A percentile compares a stretch with the other conserved stretches of the same genome.
Evolutionary conservation across 2,888 invertebrate species (phyloP).

Genomic region (Troides aeacus): DNA sequence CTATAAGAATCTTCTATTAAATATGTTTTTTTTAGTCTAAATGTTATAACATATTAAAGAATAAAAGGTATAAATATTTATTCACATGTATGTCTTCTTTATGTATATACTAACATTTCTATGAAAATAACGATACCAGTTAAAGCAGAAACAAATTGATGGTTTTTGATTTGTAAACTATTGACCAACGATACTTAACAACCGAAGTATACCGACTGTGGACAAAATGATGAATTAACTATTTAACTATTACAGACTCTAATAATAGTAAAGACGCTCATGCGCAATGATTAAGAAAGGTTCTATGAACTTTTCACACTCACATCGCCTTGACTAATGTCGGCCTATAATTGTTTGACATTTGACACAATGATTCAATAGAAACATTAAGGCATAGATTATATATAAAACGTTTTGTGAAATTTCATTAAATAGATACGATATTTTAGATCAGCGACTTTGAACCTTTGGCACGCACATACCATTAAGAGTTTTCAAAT

Average conservation of each 20-base stretch:
- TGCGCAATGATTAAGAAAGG: slow-evolving; percentile 3
- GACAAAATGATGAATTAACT: not conserved
- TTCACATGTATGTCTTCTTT: too few relatives aligned
- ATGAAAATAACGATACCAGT: too few relatives aligned
- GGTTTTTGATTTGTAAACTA: too few relatives aligned
- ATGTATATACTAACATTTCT: too few relatives aligned
- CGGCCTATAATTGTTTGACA: slow-evolving; percentile 32
- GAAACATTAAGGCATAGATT: slow-evolving; percentile 16
- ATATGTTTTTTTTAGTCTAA: too few relatives aligned
- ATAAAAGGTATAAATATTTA: too few relatives aligned
- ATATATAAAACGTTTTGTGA: slow-evolving; percentile 10
- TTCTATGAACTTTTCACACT: slow-evolving; percentile 23
- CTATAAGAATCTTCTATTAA: too few relatives aligned
- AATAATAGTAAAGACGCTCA: slow-evolving; percentile 8
- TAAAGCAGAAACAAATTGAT: too few relatives aligned
- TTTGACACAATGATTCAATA: slow-evolving; percentile 33
- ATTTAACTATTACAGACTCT: not conserved
- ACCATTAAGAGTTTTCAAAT: too few relatives aligned
- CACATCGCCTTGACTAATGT: slow-evolving; percentile 20
- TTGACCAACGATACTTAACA: not conserved
- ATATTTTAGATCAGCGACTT: not conserved
- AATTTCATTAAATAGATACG: not conserved
- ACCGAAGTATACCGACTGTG: not conserved
- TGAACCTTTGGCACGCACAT: too few relatives aligned
- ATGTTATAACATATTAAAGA: too few relatives aligned